Base-by-base conservation (phyloP, 2,888 invertebrate species). In the Rotaria sp. region DNA sequence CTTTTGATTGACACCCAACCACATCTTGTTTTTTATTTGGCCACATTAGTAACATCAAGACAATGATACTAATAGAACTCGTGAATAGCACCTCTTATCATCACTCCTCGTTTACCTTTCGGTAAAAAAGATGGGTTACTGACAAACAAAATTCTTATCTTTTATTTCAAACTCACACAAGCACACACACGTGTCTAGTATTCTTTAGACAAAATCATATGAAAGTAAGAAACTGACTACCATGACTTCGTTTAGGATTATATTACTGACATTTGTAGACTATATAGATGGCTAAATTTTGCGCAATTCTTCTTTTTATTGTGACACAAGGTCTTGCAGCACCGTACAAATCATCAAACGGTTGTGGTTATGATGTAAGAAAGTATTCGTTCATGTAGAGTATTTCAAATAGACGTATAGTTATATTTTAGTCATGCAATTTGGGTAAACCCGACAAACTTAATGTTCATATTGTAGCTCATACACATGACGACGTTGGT, bases 401-500 rank as follows among this genome's bases (percentile, higher is more conserved):
- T 4, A 55, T 24, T 67, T 5, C 30, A 50, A 50, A 50, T 30
- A 11, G 13, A 35, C 67, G 10, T 21, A 11, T 45, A 7, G 11
- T 41, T 5, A 80, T 41, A n/a, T 80, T 80, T 80, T 80, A 80
- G 75, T 80, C 75, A 80, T 86, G 86, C 55, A 85, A 86, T 35
- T 75, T 86, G 48, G 86, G 86, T 26, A 86, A 85, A 86, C 30
- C 89, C 84, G 90, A 93, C 1, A 93, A 93, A 89, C 91, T 96
- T 41, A 96, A 96, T 90, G 94, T 96, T 0, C 96, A 96, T 89
- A 92, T 96, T 0, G 92, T 93, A 8, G 93, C 96, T 0, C 97
- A 97, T 90, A 95, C 96, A 0, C 96, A 97, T 89, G 95, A 96
- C 89, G 97, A 97, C 90, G 95, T 96, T 1, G 97, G 97, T 57